Conservation (phyloP, 2,797 vertebrate species). For the Pseudocheirus occidentalis region DNA sequence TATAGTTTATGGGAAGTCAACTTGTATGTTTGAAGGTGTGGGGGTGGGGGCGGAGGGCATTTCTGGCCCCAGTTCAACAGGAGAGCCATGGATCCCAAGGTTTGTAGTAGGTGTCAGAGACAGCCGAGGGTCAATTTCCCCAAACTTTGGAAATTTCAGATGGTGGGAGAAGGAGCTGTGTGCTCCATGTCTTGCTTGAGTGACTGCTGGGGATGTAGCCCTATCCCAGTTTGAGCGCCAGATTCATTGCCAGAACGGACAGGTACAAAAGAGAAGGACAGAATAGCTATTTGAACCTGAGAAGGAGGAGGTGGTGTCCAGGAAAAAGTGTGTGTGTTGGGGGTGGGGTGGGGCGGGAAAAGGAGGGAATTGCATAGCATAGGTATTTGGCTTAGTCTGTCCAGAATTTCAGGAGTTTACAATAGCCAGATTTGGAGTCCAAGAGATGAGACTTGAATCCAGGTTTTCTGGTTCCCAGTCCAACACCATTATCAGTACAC, state of each 20-base stretch:
- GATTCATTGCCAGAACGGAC: neutral
- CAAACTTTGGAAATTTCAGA: neutral
- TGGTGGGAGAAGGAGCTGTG: neutral
- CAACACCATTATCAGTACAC: neutral
- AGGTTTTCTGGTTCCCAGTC: neutral
- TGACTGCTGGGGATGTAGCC: neutral
- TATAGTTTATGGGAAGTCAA: neutral
- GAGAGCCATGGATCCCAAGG: neutral
- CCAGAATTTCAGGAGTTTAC: rapidly evolving
- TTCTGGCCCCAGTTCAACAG: rapidly evolving
- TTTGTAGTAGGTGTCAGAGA: neutral
- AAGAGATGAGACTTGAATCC: neutral
- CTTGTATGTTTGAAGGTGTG: neutral
- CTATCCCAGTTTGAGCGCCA: neutral
- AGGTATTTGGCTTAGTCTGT: neutral
- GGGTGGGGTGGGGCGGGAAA: neutral
- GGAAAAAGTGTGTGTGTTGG: neutral
- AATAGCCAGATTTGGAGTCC: neutral
- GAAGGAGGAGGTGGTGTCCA: neutral
- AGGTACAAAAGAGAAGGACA: neutral
- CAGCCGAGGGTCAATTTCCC: neutral
- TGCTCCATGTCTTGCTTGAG: neutral
- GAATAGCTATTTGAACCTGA: rapidly evolving
- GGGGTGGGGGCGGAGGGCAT: neutral
- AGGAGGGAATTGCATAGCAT: neutral